Conservation (phyloP, 2,888 invertebrate genomes). For the Erebia epiphron region DNA sequence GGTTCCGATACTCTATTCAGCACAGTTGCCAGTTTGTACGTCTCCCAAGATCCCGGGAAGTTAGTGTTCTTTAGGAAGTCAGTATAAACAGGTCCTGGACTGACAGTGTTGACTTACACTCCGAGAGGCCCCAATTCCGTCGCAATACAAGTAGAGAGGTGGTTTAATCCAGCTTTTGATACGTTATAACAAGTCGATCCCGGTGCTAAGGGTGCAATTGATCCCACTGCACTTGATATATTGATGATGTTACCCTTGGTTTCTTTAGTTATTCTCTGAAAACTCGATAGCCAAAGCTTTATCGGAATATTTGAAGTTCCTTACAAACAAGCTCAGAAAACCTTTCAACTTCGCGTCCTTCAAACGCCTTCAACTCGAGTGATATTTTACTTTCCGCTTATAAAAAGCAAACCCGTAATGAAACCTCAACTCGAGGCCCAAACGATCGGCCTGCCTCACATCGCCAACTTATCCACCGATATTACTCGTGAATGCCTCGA, state of each 20-base stretch:
- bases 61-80: neutral
- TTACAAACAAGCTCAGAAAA: conserved; percentile 1
- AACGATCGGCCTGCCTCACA: conserved; percentile 36
- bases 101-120: conserved; percentile 7
- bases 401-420: conserved; percentile 38
- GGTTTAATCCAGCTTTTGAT: neutral
- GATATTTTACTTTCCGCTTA: conserved; percentile 25
- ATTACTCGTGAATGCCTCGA: conserved; percentile 29
- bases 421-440: conserved; percentile 35
- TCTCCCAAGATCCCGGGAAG: too few relatives aligned
- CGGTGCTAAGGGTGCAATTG: neutral
- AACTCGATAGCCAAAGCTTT: neutral
- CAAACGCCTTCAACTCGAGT: conserved; percentile 7
- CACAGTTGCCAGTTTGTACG: neutral
- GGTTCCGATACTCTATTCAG: conserved; percentile 11
- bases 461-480: conserved; percentile 38
- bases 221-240: conserved; percentile 5
- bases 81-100: conserved; percentile 2
- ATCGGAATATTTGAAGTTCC: neutral
- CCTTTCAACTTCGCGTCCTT: neutral
- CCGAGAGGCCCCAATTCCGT: neutral
- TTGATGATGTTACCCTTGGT: conserved; percentile 12
- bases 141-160: conserved; percentile 9
- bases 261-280: neutral
- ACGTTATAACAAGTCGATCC: neutral